phyloP scores from a whole-genome alignment of 2,113 vertebrate species.

The Tachuris rubrigastra region DNA sequence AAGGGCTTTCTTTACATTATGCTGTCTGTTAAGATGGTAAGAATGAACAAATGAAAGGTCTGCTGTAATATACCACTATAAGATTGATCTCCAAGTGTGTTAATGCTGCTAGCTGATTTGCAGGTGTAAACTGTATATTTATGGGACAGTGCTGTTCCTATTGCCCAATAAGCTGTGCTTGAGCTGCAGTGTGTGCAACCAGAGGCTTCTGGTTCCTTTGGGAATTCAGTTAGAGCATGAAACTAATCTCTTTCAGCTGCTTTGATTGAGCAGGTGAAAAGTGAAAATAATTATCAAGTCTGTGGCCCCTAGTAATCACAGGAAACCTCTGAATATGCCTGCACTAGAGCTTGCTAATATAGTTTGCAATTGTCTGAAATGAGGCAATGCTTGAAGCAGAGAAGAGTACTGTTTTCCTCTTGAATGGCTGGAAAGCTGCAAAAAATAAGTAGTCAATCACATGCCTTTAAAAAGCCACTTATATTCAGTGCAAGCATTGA shows the following conservation, averaged over 20 bases:
- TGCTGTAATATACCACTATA: neutral
- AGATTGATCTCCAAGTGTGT: neutral
- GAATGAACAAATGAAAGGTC: neutral
- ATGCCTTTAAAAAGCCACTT: neutral
- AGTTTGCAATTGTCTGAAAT: conserved; percentile 32
- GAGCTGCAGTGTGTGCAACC: conserved; percentile 7
- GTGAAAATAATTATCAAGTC: conserved; percentile 58
- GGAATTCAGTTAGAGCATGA: conserved; percentile 34
- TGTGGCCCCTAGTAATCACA: conserved; percentile 18
- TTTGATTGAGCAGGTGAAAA: conserved; percentile 54
- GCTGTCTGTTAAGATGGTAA: neutral
- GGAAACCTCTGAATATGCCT: conserved; percentile 19
- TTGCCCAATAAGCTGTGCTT: neutral
- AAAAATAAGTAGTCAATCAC: neutral
- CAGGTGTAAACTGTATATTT: conserved; percentile 3
- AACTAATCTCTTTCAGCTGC: conserved; percentile 53
- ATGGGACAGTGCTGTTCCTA: neutral
- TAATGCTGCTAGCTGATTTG: conserved; percentile 13
- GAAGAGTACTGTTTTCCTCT: neutral
- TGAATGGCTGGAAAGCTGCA: neutral
- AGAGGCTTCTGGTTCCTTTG: conserved; percentile 10
- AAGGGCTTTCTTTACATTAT: neutral
- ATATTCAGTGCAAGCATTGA: neutral
- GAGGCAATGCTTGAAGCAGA: conserved; percentile 30
- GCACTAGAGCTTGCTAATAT: conserved; percentile 13